phyloP scores from a whole-genome alignment of 2,113 vertebrate species.

The Takifugu bimaculatus region DNA sequence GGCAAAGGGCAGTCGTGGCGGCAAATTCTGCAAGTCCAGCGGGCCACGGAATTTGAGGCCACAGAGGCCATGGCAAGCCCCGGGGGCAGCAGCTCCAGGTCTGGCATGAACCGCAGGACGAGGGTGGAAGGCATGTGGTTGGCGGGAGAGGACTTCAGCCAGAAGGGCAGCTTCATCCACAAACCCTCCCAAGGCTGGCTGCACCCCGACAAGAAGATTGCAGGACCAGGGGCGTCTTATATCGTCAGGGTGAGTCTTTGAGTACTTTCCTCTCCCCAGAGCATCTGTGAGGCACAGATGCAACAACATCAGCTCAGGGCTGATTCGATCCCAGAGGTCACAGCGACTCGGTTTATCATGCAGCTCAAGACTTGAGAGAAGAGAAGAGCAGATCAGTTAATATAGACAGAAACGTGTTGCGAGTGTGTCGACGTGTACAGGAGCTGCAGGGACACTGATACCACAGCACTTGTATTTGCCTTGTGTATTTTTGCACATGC shows the following conservation, averaged over 20 bases:
- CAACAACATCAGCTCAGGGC: background rate
- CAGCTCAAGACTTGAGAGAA: constrained; percentile 47
- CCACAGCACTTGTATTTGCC: constrained; percentile 18
- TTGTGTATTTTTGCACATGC: no score
- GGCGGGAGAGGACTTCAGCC: constrained; percentile 81
- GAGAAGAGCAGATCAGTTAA: constrained; percentile 66
- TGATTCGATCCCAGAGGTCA: background rate
- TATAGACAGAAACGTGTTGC: constrained; percentile 56
- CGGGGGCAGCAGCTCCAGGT: constrained; percentile 53
- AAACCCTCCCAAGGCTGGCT: constrained; percentile 96
- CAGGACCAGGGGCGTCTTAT: constrained; percentile 88
- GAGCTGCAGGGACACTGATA: constrained; percentile 17
- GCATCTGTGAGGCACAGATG: background rate
- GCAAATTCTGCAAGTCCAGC: constrained; percentile 42
- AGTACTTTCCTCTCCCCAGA: background rate
- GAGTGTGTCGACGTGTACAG: constrained; percentile 41
- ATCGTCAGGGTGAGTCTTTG: constrained; percentile 87
- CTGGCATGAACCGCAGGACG: constrained; percentile 75
- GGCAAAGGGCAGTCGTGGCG: constrained; percentile 63
- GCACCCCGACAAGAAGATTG: constrained; percentile 87
- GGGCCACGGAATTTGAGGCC: constrained; percentile 51
- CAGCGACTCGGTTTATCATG: constrained; percentile 52
- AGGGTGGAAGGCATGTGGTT: constrained; percentile 75
- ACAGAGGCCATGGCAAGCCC: constrained; percentile 59
- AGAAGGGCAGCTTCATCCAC: constrained; percentile 90